Conservation (phyloP, 2,888 invertebrate species). For the Drosophila pseudotalamancana region DNA sequence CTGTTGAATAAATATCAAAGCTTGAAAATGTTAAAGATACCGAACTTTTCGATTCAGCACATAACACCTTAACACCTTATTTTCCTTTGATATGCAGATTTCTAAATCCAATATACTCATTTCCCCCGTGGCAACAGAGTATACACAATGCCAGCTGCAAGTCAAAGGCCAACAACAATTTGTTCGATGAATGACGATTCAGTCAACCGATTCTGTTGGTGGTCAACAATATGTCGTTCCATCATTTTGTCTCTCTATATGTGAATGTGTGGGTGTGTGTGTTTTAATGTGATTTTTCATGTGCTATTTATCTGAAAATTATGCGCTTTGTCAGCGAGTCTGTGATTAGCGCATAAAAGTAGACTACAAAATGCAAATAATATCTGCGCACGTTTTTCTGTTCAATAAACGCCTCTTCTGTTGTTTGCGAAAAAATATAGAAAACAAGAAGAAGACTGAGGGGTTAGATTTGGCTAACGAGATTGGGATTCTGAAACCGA, state of each 20-base stretch:
- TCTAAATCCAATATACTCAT: not conserved
- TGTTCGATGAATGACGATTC: conserved; percentile 42
- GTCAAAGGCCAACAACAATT: conserved; percentile 42
- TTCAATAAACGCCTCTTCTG: too few species aligned
- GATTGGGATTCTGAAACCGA: not conserved
- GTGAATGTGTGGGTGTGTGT: not conserved
- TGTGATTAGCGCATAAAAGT: conserved; percentile 12
- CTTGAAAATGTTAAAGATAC: too few species aligned
- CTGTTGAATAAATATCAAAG: too few species aligned
- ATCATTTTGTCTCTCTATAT: conserved; percentile 2
- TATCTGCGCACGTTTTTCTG: not conserved
- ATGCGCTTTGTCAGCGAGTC: not conserved
- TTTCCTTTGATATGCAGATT: not conserved
- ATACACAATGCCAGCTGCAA: conserved; percentile 44
- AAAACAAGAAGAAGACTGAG: too few species aligned
- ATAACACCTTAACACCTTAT: too few species aligned
- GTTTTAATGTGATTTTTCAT: conserved; percentile 21
- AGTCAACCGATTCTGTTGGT: conserved; percentile 33
- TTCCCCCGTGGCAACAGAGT: too few species aligned
- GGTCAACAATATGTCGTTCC: conserved; percentile 44
- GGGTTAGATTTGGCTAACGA: too few species aligned
- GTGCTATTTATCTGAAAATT: conserved; percentile 2
- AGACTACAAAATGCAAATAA: not conserved
- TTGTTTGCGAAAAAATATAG: too few species aligned
- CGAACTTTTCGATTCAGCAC: too few species aligned